Evolutionary conservation across 2,888 invertebrate genomes (phyloP).

Genomic region (Ennomos quercinarius): DNA sequence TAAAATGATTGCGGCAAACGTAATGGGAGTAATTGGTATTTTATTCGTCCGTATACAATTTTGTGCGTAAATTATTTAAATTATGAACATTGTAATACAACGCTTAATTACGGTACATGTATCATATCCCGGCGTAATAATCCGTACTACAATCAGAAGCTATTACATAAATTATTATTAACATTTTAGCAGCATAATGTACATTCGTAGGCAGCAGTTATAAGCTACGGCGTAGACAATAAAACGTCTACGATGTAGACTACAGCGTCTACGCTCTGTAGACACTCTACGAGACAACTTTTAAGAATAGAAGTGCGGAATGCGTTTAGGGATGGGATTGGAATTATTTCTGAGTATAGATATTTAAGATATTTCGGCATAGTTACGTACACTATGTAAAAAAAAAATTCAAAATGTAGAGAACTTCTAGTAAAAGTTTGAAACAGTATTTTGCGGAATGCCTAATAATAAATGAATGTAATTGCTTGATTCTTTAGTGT

Average conservation of each 20-base stretch:
- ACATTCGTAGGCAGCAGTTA: constrained; percentile 16
- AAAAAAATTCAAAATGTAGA: too few relatives aligned
- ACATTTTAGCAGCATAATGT: constrained; percentile 26
- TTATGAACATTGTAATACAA: constrained; percentile 2
- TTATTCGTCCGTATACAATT: too few relatives aligned
- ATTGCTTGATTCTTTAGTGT: too few relatives aligned
- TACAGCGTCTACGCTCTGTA: constrained; percentile 6
- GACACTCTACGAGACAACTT: not conserved
- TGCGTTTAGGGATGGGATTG: too few relatives aligned
- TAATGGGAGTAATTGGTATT: too few relatives aligned
- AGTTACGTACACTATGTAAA: too few relatives aligned
- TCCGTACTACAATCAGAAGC: not conserved
- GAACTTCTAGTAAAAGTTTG: too few relatives aligned
- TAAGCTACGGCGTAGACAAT: constrained; percentile 14
- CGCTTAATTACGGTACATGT: not conserved
- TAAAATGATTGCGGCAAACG: too few relatives aligned
- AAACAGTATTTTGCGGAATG: too few relatives aligned
- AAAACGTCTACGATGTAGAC: constrained; percentile 6
- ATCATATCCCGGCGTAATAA: constrained; percentile 1
- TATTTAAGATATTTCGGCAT: too few relatives aligned
- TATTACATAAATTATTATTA: not conserved
- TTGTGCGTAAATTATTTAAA: not conserved
- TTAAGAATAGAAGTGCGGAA: not conserved
- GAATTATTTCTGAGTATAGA: too few relatives aligned
- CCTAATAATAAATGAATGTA: too few relatives aligned